These are phyloP conservation scores for Chlorops oryzae DNA, from an alignment of 1,140 invertebrate species.

Conservation along the genomic window DNA sequence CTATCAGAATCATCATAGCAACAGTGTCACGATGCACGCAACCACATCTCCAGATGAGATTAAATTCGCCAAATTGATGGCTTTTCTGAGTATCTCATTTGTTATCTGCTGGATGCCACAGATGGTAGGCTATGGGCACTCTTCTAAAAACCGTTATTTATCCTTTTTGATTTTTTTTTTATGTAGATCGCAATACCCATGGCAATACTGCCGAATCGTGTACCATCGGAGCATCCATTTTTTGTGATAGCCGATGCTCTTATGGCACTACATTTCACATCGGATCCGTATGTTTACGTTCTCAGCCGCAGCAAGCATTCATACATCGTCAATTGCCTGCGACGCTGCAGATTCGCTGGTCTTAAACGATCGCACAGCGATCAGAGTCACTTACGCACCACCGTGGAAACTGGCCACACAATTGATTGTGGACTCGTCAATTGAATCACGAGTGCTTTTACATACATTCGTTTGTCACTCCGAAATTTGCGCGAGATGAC, in stretches of 20 bases:
- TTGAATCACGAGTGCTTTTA: too few relatives aligned
- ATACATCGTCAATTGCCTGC: slow-evolving; percentile 33
- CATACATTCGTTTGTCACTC: too few relatives aligned
- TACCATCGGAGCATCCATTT: slow-evolving; percentile 29
- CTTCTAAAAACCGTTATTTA: slow-evolving; percentile 4
- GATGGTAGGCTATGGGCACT: slow-evolving; percentile 58
- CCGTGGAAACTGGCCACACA: slow-evolving; percentile 38
- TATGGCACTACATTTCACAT: slow-evolving; percentile 72
- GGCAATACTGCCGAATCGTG: slow-evolving; percentile 50
- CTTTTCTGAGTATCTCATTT: slow-evolving; percentile 71
- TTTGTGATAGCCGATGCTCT: slow-evolving; percentile 61
- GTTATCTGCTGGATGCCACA: slow-evolving; percentile 82
- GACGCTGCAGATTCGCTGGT: slow-evolving; percentile 35
- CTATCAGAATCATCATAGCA: slow-evolving; percentile 36
- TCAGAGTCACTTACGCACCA: slow-evolving; percentile 41
- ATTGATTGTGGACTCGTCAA: slow-evolving; percentile 28
- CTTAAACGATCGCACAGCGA: slow-evolving; percentile 40
- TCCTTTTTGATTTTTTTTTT: slow-evolving; percentile 5
- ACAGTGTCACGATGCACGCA: slow-evolving; percentile 38
- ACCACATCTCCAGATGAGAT: slow-evolving; percentile 69
- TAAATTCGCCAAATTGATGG: slow-evolving; percentile 77
- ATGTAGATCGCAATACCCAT: slow-evolving; percentile 64
- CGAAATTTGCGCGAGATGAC: too few relatives aligned
- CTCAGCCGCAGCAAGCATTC: slow-evolving; percentile 54
- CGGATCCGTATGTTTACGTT: slow-evolving; percentile 79